These are phyloP conservation scores for Xerus inauris DNA, from an alignment of 2,113 vertebrate genomes.

Conservation along the genomic window DNA sequence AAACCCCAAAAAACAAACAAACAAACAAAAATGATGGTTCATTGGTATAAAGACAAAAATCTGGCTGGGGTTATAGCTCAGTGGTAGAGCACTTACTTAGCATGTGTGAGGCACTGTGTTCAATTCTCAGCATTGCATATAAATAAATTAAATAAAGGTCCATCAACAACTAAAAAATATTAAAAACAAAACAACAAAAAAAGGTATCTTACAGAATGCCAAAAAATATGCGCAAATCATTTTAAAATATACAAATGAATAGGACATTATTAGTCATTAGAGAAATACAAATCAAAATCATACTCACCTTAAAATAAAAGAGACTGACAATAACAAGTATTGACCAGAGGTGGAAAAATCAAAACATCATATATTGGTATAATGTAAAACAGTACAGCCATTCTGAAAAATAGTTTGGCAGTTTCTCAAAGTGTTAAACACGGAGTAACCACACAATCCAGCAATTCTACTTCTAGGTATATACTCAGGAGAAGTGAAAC, in stretches of 20 bases:
- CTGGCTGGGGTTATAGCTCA: too few relatives aligned
- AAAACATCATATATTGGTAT: not conserved
- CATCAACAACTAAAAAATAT: too few relatives aligned
- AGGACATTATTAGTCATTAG: not conserved
- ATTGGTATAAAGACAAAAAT: too few relatives aligned
- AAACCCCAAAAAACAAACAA: too few relatives aligned
- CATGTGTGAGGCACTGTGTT: too few relatives aligned
- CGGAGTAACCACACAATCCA: not conserved
- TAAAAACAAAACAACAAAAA: too few relatives aligned
- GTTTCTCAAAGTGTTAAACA: slow-evolving; percentile 34
- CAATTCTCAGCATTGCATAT: too few relatives aligned
- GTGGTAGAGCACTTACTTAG: too few relatives aligned
- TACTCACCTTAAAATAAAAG: slow-evolving; percentile 2
- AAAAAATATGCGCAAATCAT: too few relatives aligned
- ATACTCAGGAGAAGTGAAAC: slow-evolving; percentile 19
- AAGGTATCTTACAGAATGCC: too few relatives aligned
- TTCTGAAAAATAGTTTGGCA: slow-evolving; percentile 10
- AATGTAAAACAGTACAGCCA: not conserved
- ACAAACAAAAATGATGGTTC: too few relatives aligned
- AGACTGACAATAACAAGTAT: not conserved
- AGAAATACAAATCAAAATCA: slow-evolving; percentile 39
- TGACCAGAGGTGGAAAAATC: slow-evolving; percentile 4
- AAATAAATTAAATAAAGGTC: too few relatives aligned
- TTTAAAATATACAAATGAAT: slow-evolving; percentile 4
- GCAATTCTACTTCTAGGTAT: slow-evolving; percentile 24